A percentile compares a stretch with the other conserved stretches of the same genome.
phyloP scores from a whole-genome alignment of 2,888 invertebrate genomes.

The Petrophora chlorosata region DNA sequence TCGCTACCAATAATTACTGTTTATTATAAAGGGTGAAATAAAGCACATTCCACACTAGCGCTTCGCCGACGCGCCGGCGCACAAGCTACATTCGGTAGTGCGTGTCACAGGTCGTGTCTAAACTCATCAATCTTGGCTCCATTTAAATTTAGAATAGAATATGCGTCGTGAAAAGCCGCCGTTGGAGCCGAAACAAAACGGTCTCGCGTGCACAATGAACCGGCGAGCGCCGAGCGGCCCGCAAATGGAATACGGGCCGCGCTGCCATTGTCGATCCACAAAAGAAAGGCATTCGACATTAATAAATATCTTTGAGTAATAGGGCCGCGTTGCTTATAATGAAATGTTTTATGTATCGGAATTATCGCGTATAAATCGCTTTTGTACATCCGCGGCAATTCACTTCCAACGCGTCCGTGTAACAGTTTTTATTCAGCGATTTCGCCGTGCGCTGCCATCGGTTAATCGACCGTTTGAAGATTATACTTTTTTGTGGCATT shows the following conservation, averaged over 20 bases:
- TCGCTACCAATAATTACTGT: constrained; percentile 74
- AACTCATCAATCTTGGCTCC: constrained; percentile 80
- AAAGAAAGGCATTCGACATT: constrained; percentile 83
- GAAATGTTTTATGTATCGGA: constrained; percentile 80
- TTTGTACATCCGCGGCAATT: constrained; percentile 51
- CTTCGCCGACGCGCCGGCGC: constrained; percentile 22
- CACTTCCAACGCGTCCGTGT: constrained; percentile 59
- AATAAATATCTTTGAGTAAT: constrained; percentile 84
- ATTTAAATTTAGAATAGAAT: constrained; percentile 76
- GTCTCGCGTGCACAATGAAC: constrained; percentile 73
- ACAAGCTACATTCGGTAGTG: constrained; percentile 75
- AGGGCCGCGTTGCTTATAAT: constrained; percentile 72
- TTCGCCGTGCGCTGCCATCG: constrained; percentile 41
- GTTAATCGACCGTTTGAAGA: constrained; percentile 41
- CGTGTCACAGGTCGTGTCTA: constrained; percentile 81
- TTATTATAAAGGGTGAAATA: constrained; percentile 75
- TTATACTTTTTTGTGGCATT: constrained; percentile 33
- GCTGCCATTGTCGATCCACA: constrained; percentile 78
- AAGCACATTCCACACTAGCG: constrained; percentile 70
- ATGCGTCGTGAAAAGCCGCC: constrained; percentile 59
- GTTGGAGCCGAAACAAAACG: constrained; percentile 67
- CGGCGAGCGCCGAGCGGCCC: constrained; percentile 51
- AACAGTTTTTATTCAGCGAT: constrained; percentile 49
- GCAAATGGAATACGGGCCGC: constrained; percentile 76
- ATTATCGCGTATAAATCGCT: constrained; percentile 75